Conservation (phyloP, 2,113 vertebrate species). For the Mormyrus lacerda region DNA sequence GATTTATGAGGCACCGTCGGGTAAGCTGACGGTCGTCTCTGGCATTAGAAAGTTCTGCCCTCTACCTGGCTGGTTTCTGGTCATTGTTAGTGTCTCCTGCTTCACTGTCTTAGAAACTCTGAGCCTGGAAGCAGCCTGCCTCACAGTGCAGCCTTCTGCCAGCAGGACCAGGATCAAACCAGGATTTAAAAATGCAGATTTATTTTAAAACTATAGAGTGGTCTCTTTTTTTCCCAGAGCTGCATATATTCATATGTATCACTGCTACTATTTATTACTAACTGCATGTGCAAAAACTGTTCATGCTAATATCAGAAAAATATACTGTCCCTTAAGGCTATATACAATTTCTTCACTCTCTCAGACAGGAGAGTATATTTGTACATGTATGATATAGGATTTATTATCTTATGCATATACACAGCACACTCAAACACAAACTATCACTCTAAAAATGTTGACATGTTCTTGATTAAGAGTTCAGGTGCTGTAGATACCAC, state of each 20-base stretch:
- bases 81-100: too few relatives aligned
- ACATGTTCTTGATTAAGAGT: neutral
- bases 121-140: neutral
- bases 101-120: neutral
- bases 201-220: neutral
- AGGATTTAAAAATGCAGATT: neutral
- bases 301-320: neutral
- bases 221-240: neutral
- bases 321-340: neutral
- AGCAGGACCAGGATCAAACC: neutral
- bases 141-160: neutral
- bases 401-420: neutral
- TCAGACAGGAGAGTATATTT: neutral
- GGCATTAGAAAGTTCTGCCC: neutral
- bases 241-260: neutral
- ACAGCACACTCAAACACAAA: neutral
- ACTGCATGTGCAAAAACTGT: neutral
- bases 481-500: neutral
- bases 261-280: neutral
- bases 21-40: neutral
- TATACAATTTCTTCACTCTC: neutral
- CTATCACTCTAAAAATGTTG: neutral
- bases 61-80: neutral
- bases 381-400: neutral
- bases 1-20: neutral